Conservation (phyloP, 2,797 vertebrate genomes). For the Todus mexicanus region DNA sequence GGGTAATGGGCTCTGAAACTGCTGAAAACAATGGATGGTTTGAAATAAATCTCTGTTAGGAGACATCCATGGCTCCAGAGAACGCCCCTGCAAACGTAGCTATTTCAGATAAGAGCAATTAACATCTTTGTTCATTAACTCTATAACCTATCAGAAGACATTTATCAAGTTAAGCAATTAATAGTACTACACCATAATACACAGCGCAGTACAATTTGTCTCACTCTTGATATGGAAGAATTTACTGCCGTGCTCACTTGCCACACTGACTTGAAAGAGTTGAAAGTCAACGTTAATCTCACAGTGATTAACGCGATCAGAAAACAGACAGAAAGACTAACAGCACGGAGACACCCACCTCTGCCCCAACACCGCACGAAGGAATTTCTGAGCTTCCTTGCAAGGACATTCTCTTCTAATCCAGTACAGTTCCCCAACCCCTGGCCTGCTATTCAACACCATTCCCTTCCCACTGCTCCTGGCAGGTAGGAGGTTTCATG, state of each 20-base stretch:
- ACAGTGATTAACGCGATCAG: background rate
- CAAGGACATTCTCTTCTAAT: background rate
- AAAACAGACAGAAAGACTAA: background rate
- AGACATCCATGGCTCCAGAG: constrained; percentile 13
- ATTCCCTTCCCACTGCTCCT: background rate
- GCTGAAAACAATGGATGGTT: constrained; percentile 26
- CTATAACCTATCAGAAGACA: constrained; percentile 31
- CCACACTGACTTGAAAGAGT: background rate
- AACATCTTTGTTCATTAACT: constrained; percentile 52
- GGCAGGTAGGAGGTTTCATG: background rate
- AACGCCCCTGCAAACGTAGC: background rate
- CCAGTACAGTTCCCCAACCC: background rate
- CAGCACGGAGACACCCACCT: background rate
- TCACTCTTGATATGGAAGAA: constrained; percentile 30
- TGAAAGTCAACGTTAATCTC: background rate
- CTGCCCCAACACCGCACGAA: background rate
- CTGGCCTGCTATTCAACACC: background rate
- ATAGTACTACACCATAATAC: background rate
- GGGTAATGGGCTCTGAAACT: constrained; percentile 38
- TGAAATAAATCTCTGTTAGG: constrained; percentile 50
- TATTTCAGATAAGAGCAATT: constrained; percentile 56
- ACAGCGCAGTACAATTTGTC: background rate
- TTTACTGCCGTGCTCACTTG: background rate
- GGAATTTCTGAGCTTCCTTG: background rate
- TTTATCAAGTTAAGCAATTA: constrained; percentile 55